A percentile compares a stretch with the other conserved stretches of the same genome.
Conservation (phyloP, 2,797 vertebrate species). For the Falco biarmicus region DNA sequence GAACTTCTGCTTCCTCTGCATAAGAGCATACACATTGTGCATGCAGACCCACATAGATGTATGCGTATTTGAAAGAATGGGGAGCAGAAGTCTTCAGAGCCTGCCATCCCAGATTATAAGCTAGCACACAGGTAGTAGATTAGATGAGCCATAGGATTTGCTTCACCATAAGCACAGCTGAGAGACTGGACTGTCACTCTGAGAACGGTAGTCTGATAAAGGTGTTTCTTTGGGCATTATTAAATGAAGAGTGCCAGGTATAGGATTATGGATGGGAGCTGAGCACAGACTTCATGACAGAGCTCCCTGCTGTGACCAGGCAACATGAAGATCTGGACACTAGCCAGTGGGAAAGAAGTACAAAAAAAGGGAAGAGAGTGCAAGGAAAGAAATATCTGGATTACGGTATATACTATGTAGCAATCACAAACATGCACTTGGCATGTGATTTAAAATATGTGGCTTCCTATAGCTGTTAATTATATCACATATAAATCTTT, state of each 20-base stretch:
- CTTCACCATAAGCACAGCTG: background rate
- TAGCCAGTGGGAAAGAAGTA: background rate
- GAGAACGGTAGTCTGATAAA: background rate
- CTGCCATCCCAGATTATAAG: background rate
- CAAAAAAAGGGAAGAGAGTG: background rate
- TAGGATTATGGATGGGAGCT: background rate
- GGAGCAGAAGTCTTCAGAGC: background rate
- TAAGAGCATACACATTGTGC: rapidly evolving
- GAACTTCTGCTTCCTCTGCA: background rate
- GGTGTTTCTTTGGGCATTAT: background rate
- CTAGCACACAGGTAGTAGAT: no score
- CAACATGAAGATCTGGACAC: background rate
- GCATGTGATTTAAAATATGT: background rate
- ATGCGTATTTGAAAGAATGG: background rate
- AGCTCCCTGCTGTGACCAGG: background rate
- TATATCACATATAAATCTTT: background rate
- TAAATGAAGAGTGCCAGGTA: background rate
- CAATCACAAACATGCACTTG: background rate
- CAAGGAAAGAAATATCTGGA: background rate
- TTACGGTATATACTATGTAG: background rate
- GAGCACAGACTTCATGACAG: background rate
- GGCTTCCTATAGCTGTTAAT: background rate
- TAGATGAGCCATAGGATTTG: background rate
- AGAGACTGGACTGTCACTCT: background rate
- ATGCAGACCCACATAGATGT: background rate